Conservation (phyloP, 2,797 vertebrate species). For the Chrysolophus pictus region DNA sequence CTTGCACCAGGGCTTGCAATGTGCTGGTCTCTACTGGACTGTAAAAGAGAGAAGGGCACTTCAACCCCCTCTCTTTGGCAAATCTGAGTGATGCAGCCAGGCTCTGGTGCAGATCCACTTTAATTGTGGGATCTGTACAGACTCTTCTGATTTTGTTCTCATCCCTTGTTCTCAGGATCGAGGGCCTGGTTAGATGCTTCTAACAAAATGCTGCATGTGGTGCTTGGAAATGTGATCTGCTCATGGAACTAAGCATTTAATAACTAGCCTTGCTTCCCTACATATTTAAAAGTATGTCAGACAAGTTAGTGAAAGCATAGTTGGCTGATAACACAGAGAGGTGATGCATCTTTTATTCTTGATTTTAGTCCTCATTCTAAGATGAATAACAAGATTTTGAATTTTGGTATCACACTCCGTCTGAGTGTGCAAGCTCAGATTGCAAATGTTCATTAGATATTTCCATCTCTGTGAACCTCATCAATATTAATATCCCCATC, state of each 20-base stretch:
- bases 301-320: neutral
- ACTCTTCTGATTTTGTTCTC: constrained; percentile 25
- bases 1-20: neutral
- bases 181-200: neutral
- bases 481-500: constrained; percentile 57
- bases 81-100: neutral
- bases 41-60: neutral
- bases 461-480: constrained; percentile 34
- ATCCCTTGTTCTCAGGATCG: constrained; percentile 2
- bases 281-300: neutral
- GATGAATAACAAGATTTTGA: constrained; percentile 50
- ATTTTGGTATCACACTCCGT: constrained; percentile 42
- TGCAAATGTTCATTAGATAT: constrained; percentile 50
- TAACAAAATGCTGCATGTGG: constrained; percentile 4
- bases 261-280: neutral
- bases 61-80: neutral
- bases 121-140: neutral
- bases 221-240: neutral
- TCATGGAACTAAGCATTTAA: neutral
- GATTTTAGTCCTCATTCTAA: constrained; percentile 36
- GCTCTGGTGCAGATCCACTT: neutral
- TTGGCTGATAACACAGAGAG: constrained; percentile 21
- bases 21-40: neutral
- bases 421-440: neutral
- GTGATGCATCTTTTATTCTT: constrained; percentile 36